Conservation (phyloP, 2,113 vertebrate species). For the Noturus placidus region DNA sequence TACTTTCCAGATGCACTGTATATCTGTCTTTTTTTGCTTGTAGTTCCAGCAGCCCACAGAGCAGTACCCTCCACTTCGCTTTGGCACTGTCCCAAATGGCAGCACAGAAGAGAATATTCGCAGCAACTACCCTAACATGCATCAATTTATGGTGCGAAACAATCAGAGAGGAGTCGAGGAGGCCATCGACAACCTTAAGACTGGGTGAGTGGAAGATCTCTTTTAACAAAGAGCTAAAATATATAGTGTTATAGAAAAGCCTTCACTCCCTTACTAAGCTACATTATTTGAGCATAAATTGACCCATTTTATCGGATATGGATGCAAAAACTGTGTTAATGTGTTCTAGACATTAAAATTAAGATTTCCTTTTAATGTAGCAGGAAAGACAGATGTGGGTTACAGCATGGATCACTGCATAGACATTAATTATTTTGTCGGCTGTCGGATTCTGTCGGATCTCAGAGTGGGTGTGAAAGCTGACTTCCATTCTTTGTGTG, state of each 20-base stretch:
- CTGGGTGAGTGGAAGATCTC: slow-evolving; percentile 70
- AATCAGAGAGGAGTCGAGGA: slow-evolving; percentile 91
- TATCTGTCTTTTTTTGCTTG: neutral
- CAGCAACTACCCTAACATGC: slow-evolving; percentile 92
- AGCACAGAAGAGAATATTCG: slow-evolving; percentile 93
- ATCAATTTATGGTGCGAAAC: slow-evolving; percentile 89
- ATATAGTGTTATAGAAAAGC: neutral
- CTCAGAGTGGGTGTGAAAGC: slow-evolving; percentile 29
- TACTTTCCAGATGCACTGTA: too few relatives aligned
- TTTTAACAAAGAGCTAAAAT: neutral
- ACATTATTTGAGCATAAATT: neutral
- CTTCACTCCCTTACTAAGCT: neutral
- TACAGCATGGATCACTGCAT: slow-evolving; percentile 34
- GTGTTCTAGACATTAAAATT: neutral
- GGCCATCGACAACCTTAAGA: slow-evolving; percentile 88
- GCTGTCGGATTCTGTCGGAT: slow-evolving; percentile 37
- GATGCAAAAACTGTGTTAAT: neutral
- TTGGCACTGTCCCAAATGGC: slow-evolving; percentile 89
- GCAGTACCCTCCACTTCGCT: slow-evolving; percentile 89
- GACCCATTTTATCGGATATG: neutral
- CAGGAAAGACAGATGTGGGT: slow-evolving; percentile 35
- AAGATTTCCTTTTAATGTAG: slow-evolving; percentile 27
- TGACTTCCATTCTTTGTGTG: slow-evolving; percentile 36
- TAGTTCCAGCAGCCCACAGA: slow-evolving; percentile 90
- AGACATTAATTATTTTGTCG: slow-evolving; percentile 46